Conservation (phyloP, 1,140 invertebrate genomes). For the Pseudobourletiella spinata region DNA sequence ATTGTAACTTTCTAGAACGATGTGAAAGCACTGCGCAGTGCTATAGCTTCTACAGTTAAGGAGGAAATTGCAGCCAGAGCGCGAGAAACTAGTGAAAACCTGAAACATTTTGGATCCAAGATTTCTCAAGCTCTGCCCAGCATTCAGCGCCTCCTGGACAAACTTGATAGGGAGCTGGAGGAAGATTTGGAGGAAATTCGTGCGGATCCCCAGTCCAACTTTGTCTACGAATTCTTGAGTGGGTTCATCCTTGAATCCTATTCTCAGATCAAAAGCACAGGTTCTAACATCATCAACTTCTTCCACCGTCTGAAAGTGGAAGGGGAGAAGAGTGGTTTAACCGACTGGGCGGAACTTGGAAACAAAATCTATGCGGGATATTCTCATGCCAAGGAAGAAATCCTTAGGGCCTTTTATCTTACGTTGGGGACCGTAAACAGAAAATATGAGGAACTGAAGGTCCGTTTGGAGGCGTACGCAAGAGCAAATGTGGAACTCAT, state of each 20-base stretch:
- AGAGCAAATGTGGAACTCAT: not conserved
- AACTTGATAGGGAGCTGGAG: not conserved
- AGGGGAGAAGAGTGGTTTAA: too few relatives aligned
- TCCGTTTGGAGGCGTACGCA: not conserved
- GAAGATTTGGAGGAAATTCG: slow-evolving; percentile 1
- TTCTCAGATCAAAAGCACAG: not conserved
- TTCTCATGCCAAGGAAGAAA: too few relatives aligned
- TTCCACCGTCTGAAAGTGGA: too few relatives aligned
- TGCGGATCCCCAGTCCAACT: not conserved
- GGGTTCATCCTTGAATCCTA: not conserved
- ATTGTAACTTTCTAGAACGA: not conserved
- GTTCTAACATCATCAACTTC: not conserved
- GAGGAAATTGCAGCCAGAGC: not conserved
- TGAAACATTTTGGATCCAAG: not conserved
- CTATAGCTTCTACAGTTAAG: not conserved
- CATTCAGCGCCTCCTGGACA: not conserved
- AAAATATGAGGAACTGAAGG: not conserved
- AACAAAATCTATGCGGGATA: too few relatives aligned
- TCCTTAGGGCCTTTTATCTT: not conserved
- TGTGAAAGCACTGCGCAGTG: not conserved
- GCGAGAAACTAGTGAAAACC: not conserved
- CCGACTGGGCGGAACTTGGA: too few relatives aligned
- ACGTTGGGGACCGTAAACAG: not conserved
- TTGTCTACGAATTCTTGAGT: not conserved
- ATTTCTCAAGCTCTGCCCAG: not conserved